A percentile compares a stretch with the other conserved stretches of the same genome.
phyloP scores from a whole-genome alignment of 2,797 vertebrate species.

The Smutsia gigantea region DNA sequence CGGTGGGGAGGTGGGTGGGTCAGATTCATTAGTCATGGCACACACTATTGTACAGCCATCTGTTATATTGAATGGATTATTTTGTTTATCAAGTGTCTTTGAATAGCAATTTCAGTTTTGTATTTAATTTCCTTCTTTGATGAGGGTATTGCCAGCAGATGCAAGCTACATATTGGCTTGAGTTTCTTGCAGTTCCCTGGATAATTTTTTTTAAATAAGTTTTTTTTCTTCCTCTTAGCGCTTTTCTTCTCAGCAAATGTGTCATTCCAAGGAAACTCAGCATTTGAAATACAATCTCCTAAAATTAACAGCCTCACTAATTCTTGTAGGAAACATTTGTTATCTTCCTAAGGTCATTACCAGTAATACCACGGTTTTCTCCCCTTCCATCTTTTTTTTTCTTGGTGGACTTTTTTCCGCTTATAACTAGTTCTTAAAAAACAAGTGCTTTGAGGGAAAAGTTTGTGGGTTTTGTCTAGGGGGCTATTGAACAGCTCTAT shows the following conservation, averaged over 20 bases:
- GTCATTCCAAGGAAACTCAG: conserved; percentile 68
- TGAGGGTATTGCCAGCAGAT: conserved; percentile 77
- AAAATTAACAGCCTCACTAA: conserved; percentile 66
- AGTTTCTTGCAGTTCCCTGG: conserved; percentile 72
- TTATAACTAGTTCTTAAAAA: conserved; percentile 34
- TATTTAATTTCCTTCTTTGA: conserved; percentile 80
- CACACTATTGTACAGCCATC: conserved; percentile 80
- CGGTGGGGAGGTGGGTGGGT: conserved; percentile 79
- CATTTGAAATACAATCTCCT: conserved; percentile 64
- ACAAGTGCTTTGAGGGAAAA: conserved; percentile 30
- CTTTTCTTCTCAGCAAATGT: conserved; percentile 68
- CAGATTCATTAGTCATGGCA: conserved; percentile 79
- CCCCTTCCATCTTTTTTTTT: neutral
- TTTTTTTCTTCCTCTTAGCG: conserved; percentile 54
- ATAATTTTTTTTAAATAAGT: conserved; percentile 24
- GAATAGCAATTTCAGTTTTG: conserved; percentile 82
- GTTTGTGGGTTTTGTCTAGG: neutral
- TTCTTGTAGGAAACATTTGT: conserved; percentile 61
- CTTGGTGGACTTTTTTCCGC: neutral
- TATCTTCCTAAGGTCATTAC: conserved; percentile 60
- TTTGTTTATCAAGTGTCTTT: conserved; percentile 82
- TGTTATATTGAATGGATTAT: conserved; percentile 81
- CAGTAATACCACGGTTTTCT: conserved; percentile 29
- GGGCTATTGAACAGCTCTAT: neutral
- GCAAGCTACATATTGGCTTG: conserved; percentile 75